Evolutionary conservation across 2,113 vertebrate species (phyloP), one percentile per base, ranked within the genome.

Genomic region (Tupaia tana): DNA sequence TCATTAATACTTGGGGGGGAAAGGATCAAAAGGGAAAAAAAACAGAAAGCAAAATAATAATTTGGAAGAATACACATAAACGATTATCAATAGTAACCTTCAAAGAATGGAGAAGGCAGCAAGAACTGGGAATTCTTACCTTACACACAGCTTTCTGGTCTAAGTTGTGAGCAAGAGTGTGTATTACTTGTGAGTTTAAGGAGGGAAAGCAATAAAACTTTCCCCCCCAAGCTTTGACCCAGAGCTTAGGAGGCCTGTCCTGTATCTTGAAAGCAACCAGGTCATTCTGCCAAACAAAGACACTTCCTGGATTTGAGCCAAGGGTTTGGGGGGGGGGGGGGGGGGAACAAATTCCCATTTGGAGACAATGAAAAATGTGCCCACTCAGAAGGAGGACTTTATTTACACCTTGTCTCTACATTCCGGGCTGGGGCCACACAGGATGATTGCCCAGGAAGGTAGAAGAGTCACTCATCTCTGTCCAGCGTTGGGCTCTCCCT

Each of bases 381-480:
- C 86, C 64, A 80, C 58, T 90, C 75, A 22, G 87, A 95, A 90
- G 73, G 24, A 59, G 73, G 75, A 52, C 73, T 90, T 93, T 86
- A 81, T 70, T 87, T 63, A 82, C 22, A 90, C 89, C 66, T 95
- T 84, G 7, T 71, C 59, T 93, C 89, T 81, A 29, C 74, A 67
- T 69, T 74, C 71, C 9, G 2, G 15, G n/a, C 7, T 7, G 20
- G 63, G 31, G 71, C 81, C 1, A 2, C 52, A 13, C 14, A 71
- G 96, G 90, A 91, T 16, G 2, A 95, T 77, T 95, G 92, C 66
- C 94, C 59, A 34, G 89, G 84, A 93, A 96, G 90, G 95, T 97
- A 90, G 96, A 82, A 43, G 77, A 94, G 86, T 91, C 75, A 27
- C 70, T 34, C 56, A 66, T 93, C 69, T 96, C 87, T 80, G 80